phyloP scores from a whole-genome alignment of 2,888 invertebrate species.

The Drosophila prolongata region DNA sequence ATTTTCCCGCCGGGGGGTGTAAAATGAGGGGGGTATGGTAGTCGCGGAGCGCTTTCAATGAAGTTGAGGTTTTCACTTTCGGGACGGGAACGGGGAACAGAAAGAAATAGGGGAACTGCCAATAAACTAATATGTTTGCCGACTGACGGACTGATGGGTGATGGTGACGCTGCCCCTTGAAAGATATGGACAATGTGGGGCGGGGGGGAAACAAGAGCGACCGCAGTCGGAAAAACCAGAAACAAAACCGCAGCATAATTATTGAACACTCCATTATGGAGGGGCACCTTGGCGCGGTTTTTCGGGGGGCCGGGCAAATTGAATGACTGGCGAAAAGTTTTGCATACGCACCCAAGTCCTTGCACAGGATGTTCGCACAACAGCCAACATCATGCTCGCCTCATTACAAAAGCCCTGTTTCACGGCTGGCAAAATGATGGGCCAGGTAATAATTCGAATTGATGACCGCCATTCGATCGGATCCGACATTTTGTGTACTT shows the following conservation, averaged over 20 bases:
- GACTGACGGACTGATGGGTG: conserved; percentile 28
- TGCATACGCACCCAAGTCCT: conserved; percentile 27
- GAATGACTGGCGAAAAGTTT: conserved; percentile 62
- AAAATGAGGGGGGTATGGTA: neutral
- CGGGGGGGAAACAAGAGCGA: conserved; percentile 2
- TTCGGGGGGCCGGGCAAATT: conserved; percentile 42
- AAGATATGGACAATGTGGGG: conserved; percentile 14
- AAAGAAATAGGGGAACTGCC: conserved; percentile 19
- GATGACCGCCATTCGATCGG: conserved; percentile 38
- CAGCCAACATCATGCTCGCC: conserved; percentile 66
- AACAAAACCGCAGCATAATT: conserved; percentile 60
- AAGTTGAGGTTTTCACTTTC: conserved; percentile 31
- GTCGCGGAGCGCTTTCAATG: conserved; percentile 26
- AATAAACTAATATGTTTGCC: conserved; percentile 53
- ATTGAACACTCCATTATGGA: conserved; percentile 60
- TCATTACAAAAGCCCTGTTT: conserved; percentile 69
- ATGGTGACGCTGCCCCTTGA: conserved; percentile 23
- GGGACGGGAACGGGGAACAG: neutral
- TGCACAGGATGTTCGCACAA: conserved; percentile 30
- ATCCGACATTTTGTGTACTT: conserved; percentile 4
- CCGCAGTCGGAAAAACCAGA: conserved; percentile 34
- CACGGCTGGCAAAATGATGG: conserved; percentile 46
- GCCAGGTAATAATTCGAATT: conserved; percentile 40
- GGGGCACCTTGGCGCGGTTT: conserved; percentile 13
- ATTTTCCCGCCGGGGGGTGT: conserved; percentile 32